Evolutionary conservation across 2,113 vertebrate species (phyloP), one percentile per base, ranked within the genome.

Genomic region (Perccottus glenii): DNA sequence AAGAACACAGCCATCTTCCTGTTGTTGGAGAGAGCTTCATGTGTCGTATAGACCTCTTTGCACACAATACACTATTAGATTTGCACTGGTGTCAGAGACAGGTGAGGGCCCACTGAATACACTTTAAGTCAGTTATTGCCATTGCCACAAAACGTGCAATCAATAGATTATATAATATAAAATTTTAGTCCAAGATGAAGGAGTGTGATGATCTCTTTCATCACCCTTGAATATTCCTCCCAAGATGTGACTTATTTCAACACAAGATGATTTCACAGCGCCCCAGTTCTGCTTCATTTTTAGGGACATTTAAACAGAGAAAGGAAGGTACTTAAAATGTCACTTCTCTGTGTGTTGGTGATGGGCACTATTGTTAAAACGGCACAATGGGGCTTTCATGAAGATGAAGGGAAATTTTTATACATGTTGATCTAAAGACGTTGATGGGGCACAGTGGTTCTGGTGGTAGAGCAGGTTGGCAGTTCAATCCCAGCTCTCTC

Each of bases 31-130:
- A 84, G 79, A 83, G 82, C 80, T 81, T 79, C 62, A 66, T 74
- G 56, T 69, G 65, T 60, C 70, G 42, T 11, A 51, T 63, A 68
- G 11, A 58, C 15, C 78, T 82, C 73, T 64, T 66, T 49, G 50
- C 44, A 73, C 9, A 77, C 79, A 75, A 75, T 67, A 65, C 55
- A 49, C 32, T 46, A 32, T 65, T 68, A 70, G 56, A 50, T 75
- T n/a, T 52, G 60, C 57, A 69, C 73, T 77, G 74, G 78, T 88
- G 87, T 80, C 52, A 51, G 62, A 89, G 89, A 91, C 89, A 90
- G 86, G 76, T 83, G 70, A 74, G 58, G 73, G 67, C 64, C 64
- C 59, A 19, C 48, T 72, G 44, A 73, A 63, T 32, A 43, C 50
- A 35, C 58, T 67, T 79, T 50, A 45, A 15, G 60, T 74, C 15